Percentiles rank a stretch among this genome's conserved stretches.
These are phyloP conservation scores for Scaptomyza pallida DNA, from an alignment of 1,140 invertebrate genomes.

Conservation along the genomic window DNA sequence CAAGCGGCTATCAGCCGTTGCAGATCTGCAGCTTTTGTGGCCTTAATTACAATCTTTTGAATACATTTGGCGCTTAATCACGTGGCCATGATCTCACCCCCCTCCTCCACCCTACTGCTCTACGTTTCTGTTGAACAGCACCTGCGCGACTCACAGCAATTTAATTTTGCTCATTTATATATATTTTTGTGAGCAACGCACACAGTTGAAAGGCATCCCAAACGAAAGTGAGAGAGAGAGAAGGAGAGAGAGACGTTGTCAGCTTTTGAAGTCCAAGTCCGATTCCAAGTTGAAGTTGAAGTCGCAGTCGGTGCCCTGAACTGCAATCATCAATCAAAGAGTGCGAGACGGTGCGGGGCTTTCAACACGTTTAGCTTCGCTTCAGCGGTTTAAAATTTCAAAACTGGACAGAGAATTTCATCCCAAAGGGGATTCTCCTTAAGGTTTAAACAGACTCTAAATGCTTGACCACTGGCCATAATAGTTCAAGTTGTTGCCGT, in stretches of 20 bases:
- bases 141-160: conserved; percentile 57
- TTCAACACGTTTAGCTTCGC: conserved; percentile 77
- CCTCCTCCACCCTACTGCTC: background rate
- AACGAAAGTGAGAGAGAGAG: too few species aligned
- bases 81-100: conserved; percentile 63
- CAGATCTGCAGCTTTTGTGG: conserved; percentile 80
- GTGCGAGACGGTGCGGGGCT: conserved; percentile 46
- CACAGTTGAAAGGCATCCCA: conserved; percentile 69
- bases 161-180: conserved; percentile 38
- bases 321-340: conserved; percentile 80
- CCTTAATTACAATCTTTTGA: conserved; percentile 83
- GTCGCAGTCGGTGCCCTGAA: conserved; percentile 30
- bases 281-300: background rate
- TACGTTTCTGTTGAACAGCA: conserved; percentile 14
- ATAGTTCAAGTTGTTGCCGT: conserved; percentile 71
- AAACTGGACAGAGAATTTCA: conserved; percentile 10
- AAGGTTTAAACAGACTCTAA: conserved; percentile 53
- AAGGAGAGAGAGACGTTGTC: conserved; percentile 15
- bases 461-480: conserved; percentile 74
- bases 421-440: conserved; percentile 25
- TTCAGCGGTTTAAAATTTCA: conserved; percentile 73
- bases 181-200: conserved; percentile 31
- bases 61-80: conserved; percentile 83
- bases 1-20: conserved; percentile 75
- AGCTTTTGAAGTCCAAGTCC: conserved; percentile 4